These are phyloP conservation scores for Archaeoteleia sp. DNA, from an alignment of 2,888 invertebrate species.

Conservation along the genomic window DNA sequence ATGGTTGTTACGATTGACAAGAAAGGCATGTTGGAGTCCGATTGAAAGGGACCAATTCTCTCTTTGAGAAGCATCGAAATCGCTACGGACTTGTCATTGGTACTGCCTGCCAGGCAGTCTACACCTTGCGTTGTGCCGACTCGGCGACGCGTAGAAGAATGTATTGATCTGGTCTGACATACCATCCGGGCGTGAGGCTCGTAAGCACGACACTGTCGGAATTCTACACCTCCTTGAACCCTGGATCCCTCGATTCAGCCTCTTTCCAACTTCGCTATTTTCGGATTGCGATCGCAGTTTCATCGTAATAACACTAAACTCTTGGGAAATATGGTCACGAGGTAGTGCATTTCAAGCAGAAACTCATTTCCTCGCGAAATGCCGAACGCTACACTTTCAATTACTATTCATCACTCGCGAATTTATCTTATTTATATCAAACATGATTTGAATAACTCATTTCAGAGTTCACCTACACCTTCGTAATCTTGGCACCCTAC, in stretches of 20 bases:
- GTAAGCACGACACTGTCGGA: slow-evolving; percentile 68
- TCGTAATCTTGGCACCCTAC: neutral
- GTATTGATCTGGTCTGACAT: slow-evolving; percentile 72
- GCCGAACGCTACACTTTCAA: slow-evolving; percentile 38
- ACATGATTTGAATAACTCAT: slow-evolving; percentile 37
- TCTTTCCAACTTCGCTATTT: slow-evolving; percentile 51
- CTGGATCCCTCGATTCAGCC: slow-evolving; percentile 52
- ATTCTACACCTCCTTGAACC: slow-evolving; percentile 62
- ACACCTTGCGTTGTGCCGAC: slow-evolving; percentile 64
- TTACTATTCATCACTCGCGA: slow-evolving; percentile 46
- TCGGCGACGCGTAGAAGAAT: slow-evolving; percentile 71
- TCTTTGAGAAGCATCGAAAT: slow-evolving; percentile 53
- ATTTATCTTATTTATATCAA: slow-evolving; percentile 39
- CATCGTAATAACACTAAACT: slow-evolving; percentile 50
- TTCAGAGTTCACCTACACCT: slow-evolving; percentile 1
- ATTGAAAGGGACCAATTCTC: slow-evolving; percentile 45
- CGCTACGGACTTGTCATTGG: slow-evolving; percentile 58
- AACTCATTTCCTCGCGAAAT: slow-evolving; percentile 38
- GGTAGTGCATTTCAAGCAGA: slow-evolving; percentile 37
- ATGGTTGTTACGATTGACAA: slow-evolving; percentile 33
- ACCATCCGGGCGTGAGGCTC: slow-evolving; percentile 66
- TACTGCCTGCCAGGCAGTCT: slow-evolving; percentile 58
- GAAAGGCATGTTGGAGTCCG: slow-evolving; percentile 32
- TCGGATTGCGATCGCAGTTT: slow-evolving; percentile 47
- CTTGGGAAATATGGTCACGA: slow-evolving; percentile 49